Percentiles rank a stretch among this genome's conserved stretches.
phyloP scores from a whole-genome alignment of 1,140 invertebrate species.

The Notospermus geniculatus region DNA sequence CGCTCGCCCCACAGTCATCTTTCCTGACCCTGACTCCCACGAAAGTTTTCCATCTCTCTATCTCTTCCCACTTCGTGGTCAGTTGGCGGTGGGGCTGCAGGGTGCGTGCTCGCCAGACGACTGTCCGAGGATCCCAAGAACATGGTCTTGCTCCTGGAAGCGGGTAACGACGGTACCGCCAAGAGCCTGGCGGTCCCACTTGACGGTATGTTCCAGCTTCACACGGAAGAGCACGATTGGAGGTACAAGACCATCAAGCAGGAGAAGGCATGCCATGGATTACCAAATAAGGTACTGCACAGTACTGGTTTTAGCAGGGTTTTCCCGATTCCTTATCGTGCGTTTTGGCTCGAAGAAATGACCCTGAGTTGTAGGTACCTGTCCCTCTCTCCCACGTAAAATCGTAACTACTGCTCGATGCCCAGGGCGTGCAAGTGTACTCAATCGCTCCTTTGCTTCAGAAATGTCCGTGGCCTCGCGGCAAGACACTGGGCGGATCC shows the following conservation, averaged over 20 bases:
- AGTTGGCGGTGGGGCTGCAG: slow-evolving; percentile 90
- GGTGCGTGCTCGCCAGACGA: slow-evolving; percentile 89
- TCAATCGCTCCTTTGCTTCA: too few species aligned
- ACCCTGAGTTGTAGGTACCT: too few species aligned
- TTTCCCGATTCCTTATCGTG: too few species aligned
- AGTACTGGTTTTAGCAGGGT: too few species aligned
- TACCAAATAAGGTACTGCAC: slow-evolving; percentile 71
- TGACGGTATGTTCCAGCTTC: slow-evolving; percentile 7
- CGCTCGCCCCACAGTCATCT: too few species aligned
- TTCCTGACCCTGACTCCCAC: too few species aligned
- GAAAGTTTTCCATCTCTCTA: too few species aligned
- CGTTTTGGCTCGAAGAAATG: too few species aligned
- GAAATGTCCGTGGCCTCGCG: too few species aligned
- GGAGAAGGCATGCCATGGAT: slow-evolving; percentile 77
- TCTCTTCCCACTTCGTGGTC: slow-evolving; percentile 44
- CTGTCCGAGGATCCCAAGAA: slow-evolving; percentile 71
- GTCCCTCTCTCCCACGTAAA: too few species aligned
- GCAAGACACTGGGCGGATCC: slow-evolving; percentile 75
- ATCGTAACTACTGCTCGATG: too few species aligned
- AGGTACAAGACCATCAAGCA: slow-evolving; percentile 88
- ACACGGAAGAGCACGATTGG: slow-evolving; percentile 73
- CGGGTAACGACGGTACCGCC: slow-evolving; percentile 86
- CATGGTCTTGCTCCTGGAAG: slow-evolving; percentile 82
- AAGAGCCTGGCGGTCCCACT: slow-evolving; percentile 62
- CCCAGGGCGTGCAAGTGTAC: too few species aligned